Conservation (phyloP, 2,113 vertebrate species). For the Microcebus griseorufus region DNA sequence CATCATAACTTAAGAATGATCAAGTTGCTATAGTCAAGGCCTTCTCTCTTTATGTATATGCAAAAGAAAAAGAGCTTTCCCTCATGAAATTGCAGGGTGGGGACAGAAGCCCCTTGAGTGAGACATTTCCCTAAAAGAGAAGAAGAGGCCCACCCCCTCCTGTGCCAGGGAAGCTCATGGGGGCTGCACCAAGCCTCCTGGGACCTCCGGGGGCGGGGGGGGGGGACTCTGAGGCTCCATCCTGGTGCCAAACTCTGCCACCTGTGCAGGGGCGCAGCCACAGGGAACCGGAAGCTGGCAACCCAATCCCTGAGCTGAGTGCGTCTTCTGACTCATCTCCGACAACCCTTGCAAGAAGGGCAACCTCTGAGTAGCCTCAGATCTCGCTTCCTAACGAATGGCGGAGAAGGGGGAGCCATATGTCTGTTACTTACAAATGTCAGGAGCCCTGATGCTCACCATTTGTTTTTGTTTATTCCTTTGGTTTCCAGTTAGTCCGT, state of each 20-base stretch:
- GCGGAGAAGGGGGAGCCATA: background rate
- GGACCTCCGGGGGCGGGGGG: accelerated
- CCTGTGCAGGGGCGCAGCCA: too few relatives aligned
- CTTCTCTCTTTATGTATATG: background rate
- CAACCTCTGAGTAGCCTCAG: background rate
- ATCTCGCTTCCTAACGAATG: background rate
- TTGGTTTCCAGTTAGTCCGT: background rate
- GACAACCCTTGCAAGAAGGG: too few relatives aligned
- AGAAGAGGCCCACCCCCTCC: background rate
- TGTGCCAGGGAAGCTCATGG: background rate
- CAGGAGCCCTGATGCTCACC: background rate
- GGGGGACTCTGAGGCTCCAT: background rate
- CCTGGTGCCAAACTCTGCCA: background rate
- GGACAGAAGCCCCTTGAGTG: background rate
- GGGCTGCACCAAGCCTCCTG: background rate
- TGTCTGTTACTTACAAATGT: background rate
- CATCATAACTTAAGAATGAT: background rate
- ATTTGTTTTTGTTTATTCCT: background rate
- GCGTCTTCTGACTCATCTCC: background rate
- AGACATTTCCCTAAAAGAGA: background rate
- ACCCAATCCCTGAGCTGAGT: background rate
- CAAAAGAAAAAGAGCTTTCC: background rate
- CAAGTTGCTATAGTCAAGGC: background rate
- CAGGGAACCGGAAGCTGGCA: background rate
- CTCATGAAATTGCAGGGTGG: background rate